Conservation (phyloP, 2,797 vertebrate species). For the Phaenicophaeus curvirostris region DNA sequence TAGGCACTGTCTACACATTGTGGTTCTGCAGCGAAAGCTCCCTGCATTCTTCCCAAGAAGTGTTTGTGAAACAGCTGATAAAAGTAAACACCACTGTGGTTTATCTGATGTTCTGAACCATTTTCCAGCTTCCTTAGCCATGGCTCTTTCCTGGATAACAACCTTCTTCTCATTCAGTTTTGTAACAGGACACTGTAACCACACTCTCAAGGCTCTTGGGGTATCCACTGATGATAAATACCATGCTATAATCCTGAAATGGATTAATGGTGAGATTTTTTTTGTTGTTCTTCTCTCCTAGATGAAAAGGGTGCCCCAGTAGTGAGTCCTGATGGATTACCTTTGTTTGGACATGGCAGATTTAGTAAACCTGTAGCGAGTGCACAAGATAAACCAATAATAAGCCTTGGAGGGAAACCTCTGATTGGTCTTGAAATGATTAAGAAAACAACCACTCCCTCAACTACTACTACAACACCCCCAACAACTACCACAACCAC, state of each 20-base stretch:
- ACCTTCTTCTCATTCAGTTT: background rate
- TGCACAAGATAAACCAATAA: conserved; percentile 90
- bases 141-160: background rate
- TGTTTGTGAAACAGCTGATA: background rate
- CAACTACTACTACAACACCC: conserved; percentile 73
- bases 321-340: conserved; percentile 91
- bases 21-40: background rate
- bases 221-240: background rate
- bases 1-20: fast-evolving
- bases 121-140: background rate
- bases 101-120: background rate
- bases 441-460: conserved; percentile 77
- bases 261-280: background rate
- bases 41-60: background rate
- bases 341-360: conserved; percentile 92
- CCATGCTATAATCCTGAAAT: background rate
- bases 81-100: background rate
- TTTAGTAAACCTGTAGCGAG: conserved; percentile 90
- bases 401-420: conserved; percentile 93
- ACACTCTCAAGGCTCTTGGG: background rate
- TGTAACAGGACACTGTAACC: background rate
- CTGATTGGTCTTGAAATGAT: conserved; percentile 89
- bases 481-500: conserved; percentile 74
- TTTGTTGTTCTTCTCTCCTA: conserved; percentile 55
- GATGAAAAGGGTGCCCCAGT: conserved; percentile 92